phyloP scores from a whole-genome alignment of 1,140 invertebrate genomes.

The Cydia pomonella region DNA sequence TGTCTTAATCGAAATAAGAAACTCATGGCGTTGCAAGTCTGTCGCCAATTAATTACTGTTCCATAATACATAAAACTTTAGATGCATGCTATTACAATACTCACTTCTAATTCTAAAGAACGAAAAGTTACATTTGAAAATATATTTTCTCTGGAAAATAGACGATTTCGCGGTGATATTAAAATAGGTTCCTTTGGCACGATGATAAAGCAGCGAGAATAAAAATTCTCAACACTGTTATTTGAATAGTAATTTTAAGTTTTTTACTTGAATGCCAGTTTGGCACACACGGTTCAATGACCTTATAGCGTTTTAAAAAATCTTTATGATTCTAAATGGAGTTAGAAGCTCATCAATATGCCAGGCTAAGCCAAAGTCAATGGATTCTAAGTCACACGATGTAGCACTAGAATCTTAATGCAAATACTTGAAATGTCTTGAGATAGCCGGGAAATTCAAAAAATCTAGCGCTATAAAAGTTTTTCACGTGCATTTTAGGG shows the following conservation, averaged over 20 bases:
- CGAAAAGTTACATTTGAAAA: not conserved
- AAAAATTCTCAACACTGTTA: not conserved
- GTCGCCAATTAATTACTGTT: not conserved
- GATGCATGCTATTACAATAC: not conserved
- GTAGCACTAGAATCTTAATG: not conserved
- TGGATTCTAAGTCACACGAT: slow-evolving; percentile 14
- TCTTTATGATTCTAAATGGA: not conserved
- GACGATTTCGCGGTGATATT: not conserved
- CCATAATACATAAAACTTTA: not conserved
- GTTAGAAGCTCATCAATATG: slow-evolving; percentile 1
- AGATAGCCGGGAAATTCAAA: slow-evolving; percentile 14
- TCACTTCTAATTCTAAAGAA: too few relatives aligned
- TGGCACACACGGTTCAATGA: not conserved
- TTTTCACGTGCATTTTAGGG: slow-evolving; percentile 10
- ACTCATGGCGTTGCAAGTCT: too few relatives aligned
- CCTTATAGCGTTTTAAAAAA: not conserved
- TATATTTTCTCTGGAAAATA: not conserved
- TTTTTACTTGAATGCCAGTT: not conserved
- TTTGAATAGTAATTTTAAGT: not conserved
- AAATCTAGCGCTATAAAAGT: slow-evolving; percentile 7
- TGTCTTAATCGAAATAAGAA: too few relatives aligned
- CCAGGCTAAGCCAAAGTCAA: not conserved
- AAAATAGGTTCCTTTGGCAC: not conserved
- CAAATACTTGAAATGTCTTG: slow-evolving; percentile 8
- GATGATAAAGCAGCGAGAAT: not conserved